Conservation (phyloP, 1,140 invertebrate species). For the Leptopilina boulardi region DNA sequence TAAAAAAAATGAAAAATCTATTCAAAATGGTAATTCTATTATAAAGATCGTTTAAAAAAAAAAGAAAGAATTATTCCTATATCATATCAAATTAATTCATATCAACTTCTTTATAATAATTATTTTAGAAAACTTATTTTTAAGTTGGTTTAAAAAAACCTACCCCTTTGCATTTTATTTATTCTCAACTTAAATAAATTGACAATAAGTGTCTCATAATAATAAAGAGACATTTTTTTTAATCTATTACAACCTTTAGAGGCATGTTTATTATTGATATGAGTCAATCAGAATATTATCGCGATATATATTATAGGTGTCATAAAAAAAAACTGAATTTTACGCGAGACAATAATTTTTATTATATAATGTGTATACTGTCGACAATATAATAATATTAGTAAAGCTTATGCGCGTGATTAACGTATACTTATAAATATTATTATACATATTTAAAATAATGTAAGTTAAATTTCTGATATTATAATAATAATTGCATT, state of each 20-base stretch:
- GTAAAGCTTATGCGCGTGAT: conserved; percentile 28
- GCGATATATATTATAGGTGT: not conserved
- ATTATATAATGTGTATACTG: conserved; percentile 24
- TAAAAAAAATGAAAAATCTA: not conserved
- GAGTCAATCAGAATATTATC: conserved; percentile 20
- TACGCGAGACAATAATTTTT: conserved; percentile 32
- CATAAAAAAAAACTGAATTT: conserved; percentile 13
- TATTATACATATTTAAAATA: conserved; percentile 12
- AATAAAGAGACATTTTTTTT: not conserved
- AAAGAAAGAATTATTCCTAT: not conserved
- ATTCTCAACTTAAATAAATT: not conserved
- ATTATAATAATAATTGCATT: not conserved
- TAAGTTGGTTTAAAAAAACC: not conserved
- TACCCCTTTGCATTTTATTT: not conserved
- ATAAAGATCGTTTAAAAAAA: not conserved
- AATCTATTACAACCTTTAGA: not conserved
- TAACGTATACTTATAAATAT: conserved; percentile 31
- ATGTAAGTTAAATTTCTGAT: conserved; percentile 8
- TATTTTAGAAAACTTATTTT: not conserved
- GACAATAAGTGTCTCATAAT: conserved; percentile 21
- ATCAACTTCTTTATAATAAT: conserved; percentile 8
- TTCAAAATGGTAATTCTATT: not conserved
- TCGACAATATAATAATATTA: conserved; percentile 3
- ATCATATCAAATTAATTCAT: conserved; percentile 16
- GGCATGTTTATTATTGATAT: conserved; percentile 7